Evolutionary conservation across 1,140 invertebrate species (phyloP).

Genomic region (Aphidius ervi): DNA sequence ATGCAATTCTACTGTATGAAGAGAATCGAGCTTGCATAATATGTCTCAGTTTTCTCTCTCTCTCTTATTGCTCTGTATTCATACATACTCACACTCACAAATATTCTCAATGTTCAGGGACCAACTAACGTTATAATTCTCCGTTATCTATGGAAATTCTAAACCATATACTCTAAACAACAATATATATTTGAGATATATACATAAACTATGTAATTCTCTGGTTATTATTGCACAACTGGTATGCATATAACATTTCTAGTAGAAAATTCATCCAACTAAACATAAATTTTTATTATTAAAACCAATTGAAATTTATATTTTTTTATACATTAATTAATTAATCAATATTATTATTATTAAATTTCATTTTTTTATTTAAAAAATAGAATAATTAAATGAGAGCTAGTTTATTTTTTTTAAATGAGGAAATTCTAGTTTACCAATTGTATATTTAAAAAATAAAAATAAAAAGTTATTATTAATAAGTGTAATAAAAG

Average conservation of each 20-base stretch:
- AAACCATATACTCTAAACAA: conserved; percentile 44
- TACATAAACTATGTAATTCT: conserved; percentile 46
- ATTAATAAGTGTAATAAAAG: no score
- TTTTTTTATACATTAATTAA: no score
- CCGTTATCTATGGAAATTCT: conserved; percentile 51
- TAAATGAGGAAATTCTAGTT: no score
- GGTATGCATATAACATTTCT: conserved; percentile 30
- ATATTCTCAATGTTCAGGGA: conserved; percentile 24
- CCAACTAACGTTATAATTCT: conserved; percentile 43
- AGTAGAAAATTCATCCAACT: conserved; percentile 25
- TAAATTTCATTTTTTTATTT: no score
- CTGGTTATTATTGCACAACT: conserved; percentile 25
- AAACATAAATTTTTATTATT: conserved; percentile 20
- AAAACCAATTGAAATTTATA: no score
- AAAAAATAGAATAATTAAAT: no score
- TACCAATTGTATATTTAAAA: no score
- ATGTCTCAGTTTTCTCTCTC: conserved; percentile 2
- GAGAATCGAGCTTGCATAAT: conserved; percentile 21
- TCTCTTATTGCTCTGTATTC: conserved; percentile 2
- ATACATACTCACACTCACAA: no score
- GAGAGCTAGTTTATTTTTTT: no score
- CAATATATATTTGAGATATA: conserved; percentile 33
- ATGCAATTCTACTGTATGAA: conserved; percentile 13
- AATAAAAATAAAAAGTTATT: no score
- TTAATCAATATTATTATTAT: no score